A percentile compares a stretch with the other conserved stretches of the same genome.
These are phyloP conservation scores for Gambelia wislizenii DNA, from an alignment of 2,797 vertebrate species.

Conservation along the genomic window DNA sequence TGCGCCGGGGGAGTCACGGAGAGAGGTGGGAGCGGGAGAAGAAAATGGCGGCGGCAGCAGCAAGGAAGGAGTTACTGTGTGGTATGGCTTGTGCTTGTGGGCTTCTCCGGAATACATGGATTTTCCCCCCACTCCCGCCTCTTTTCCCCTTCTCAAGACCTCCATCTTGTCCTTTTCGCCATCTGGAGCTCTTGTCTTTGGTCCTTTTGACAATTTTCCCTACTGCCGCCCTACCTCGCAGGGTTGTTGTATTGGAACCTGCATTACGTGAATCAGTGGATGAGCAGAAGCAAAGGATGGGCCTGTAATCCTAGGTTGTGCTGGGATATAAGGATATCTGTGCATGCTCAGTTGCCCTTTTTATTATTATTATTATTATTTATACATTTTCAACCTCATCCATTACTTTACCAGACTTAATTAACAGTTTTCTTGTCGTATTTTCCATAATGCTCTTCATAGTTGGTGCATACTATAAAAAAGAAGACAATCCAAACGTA, in stretches of 20 bases:
- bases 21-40: background rate
- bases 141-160: background rate
- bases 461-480: too few relatives aligned
- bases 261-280: background rate
- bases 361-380: background rate
- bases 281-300: background rate
- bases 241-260: background rate
- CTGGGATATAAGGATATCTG: background rate
- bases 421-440: too few relatives aligned
- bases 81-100: background rate
- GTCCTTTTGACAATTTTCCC: background rate
- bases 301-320: too few relatives aligned
- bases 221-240: background rate
- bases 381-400: too few relatives aligned
- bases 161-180: background rate
- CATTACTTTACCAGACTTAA: too few relatives aligned
- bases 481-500: too few relatives aligned
- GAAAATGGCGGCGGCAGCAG: background rate
- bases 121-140: background rate
- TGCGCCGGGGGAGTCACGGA: fast-evolving
- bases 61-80: background rate
- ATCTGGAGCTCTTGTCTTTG: too few relatives aligned
- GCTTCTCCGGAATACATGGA: too few relatives aligned
- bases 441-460: too few relatives aligned
- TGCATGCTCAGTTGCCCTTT: background rate